Conservation (phyloP, 2,888 invertebrate genomes). For the Sinohyriopsis cumingii region DNA sequence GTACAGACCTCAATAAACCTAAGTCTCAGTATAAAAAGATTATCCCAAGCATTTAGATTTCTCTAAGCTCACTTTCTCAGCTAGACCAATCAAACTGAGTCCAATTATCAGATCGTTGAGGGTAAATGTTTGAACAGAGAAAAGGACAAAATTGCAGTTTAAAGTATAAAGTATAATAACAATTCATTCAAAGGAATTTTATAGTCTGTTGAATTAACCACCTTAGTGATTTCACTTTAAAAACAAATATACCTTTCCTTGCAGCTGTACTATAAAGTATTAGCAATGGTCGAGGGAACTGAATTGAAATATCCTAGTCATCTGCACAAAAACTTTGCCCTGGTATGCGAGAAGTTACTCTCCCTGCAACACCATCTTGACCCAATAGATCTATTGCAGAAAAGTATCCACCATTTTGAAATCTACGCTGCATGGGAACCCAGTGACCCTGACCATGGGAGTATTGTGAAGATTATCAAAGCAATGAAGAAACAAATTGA, state of each 20-base stretch:
- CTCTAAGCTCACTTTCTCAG: too few species aligned
- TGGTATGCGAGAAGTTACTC: constrained; percentile 56
- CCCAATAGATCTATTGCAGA: constrained; percentile 21
- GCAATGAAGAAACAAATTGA: constrained; percentile 21
- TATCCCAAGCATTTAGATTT: too few species aligned
- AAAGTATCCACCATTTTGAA: constrained; percentile 47
- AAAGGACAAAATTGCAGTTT: too few species aligned
- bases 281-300: constrained; percentile 46
- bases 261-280: constrained; percentile 55
- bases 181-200: too few species aligned
- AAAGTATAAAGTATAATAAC: too few species aligned
- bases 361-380: constrained; percentile 26
- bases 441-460: constrained; percentile 26
- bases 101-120: too few species aligned
- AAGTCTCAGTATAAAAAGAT: too few species aligned
- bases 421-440: constrained; percentile 32
- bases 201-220: too few species aligned
- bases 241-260: constrained; percentile 8
- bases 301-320: constrained; percentile 52
- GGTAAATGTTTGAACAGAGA: too few species aligned
- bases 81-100: too few species aligned
- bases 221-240: too few species aligned
- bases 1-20: too few species aligned
- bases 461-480: constrained; percentile 29
- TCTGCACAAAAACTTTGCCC: constrained; percentile 69